Evolutionary conservation across 2,113 vertebrate species (phyloP).

Genomic region (Struthio camelus): DNA sequence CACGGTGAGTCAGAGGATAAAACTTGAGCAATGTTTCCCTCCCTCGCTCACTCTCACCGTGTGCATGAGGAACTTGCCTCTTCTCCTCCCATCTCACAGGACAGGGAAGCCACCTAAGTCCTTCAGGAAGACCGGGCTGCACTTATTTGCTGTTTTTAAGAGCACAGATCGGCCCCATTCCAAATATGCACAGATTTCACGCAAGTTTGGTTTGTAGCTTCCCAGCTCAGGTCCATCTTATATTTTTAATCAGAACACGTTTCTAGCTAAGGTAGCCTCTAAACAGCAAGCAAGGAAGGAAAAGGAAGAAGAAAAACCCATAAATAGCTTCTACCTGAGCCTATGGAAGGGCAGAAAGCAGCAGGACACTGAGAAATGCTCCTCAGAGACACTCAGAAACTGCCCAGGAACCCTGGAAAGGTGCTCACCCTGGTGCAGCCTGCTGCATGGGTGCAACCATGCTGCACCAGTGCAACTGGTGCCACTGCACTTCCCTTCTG

Average conservation of each 20-base stretch:
- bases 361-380: neutral
- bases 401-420: neutral
- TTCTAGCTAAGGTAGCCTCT: neutral
- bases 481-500: no score
- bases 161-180: neutral
- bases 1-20: neutral
- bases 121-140: neutral
- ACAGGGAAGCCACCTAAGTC: neutral
- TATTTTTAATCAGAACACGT: neutral
- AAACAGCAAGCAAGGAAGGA: neutral
- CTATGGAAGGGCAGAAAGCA: neutral
- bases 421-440: no score
- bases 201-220: neutral
- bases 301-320: neutral
- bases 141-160: neutral
- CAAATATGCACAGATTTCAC: neutral
- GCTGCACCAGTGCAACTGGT: no score
- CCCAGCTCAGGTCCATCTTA: neutral
- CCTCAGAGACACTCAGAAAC: neutral
- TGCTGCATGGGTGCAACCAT: no score
- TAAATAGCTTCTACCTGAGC: neutral
- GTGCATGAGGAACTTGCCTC: rapidly evolving
- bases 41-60: neutral
- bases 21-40: neutral
- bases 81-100: neutral